A percentile compares a stretch with the other conserved stretches of the same genome.
Conservation (phyloP, 2,797 vertebrate species). For the Rhinoraja longicauda region DNA sequence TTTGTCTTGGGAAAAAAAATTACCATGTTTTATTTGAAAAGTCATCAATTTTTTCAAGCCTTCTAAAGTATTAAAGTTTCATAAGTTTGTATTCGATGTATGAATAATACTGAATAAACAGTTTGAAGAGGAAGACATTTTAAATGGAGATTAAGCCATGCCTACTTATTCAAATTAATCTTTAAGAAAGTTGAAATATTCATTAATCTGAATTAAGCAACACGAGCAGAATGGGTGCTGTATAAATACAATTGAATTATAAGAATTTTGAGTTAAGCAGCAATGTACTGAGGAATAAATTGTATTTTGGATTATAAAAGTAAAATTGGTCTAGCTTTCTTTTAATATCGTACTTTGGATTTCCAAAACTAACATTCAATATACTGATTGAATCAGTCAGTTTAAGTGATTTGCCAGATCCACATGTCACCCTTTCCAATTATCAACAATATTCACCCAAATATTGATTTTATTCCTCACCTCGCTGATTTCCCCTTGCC, state of each 20-base stretch:
- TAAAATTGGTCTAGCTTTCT: neutral
- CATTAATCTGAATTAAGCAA: neutral
- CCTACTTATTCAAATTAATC: neutral
- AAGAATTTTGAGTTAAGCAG: neutral
- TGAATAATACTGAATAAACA: neutral
- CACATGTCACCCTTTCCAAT: no score
- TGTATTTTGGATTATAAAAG: neutral
- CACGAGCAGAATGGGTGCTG: neutral
- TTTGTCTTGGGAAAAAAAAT: neutral
- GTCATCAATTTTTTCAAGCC: neutral
- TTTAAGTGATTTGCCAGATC: neutral
- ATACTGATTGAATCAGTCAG: neutral
- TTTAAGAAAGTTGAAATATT: neutral
- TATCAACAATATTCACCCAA: no score
- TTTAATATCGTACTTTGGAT: neutral
- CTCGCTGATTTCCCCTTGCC: no score
- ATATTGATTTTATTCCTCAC: no score
- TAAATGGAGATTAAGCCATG: neutral
- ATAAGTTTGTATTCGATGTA: neutral
- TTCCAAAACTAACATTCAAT: neutral
- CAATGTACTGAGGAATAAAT: neutral
- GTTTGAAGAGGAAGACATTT: neutral
- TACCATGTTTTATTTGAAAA: neutral
- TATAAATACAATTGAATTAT: neutral
- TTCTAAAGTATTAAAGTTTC: neutral